Evolutionary conservation across 2,888 invertebrate genomes (phyloP), one percentile per base, ranked within the genome.

Genomic region (Eristalis arbustorum): DNA sequence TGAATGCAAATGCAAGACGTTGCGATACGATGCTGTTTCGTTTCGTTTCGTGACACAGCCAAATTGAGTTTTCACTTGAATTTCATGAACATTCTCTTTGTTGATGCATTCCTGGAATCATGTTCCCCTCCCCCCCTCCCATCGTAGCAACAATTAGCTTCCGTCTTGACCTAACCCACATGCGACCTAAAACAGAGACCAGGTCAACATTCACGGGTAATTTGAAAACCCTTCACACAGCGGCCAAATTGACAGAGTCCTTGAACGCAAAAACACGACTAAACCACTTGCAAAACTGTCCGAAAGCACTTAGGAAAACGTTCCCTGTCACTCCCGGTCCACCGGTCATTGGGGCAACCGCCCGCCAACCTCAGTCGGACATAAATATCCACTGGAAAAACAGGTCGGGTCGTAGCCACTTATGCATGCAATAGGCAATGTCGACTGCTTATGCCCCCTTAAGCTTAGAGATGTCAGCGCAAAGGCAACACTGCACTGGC

Each of bases 351-450:
- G 25, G 25, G 25, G 25, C 25, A 25, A 25, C 25, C 25, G 25
- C 25, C 25, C 1, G 18, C 18, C n/a, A 49, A 49, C 61, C 25
- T 71, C 28, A 67, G 49, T 49, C 6, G 62, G 40, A 40, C 61
- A 42, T 68, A 57, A 57, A 57, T 18, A 49, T 31, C 49, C 49
- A 64, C 63, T 31, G n/a, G n/a, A n/a, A 59, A 69, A 69, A 22
- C 37, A 69, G 68, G 63, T 78, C 78, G 73, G 31, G 68, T 59
- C 40, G 56, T 66, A 25, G 5, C 23, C 25, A 34, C n/a, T 64
- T 42, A 34, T 28, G 49, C 25, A 73, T 63, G 49, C 31, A 49
- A 63, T 56, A 18, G 31, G 31, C 22, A 34, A 68, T 66, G 63
- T 69, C 67, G 40, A 42, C 62, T 57, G 49, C 23, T 31, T 31